Evolutionary conservation across 2,888 invertebrate species (phyloP).

Genomic region (Melanophora roralis): DNA sequence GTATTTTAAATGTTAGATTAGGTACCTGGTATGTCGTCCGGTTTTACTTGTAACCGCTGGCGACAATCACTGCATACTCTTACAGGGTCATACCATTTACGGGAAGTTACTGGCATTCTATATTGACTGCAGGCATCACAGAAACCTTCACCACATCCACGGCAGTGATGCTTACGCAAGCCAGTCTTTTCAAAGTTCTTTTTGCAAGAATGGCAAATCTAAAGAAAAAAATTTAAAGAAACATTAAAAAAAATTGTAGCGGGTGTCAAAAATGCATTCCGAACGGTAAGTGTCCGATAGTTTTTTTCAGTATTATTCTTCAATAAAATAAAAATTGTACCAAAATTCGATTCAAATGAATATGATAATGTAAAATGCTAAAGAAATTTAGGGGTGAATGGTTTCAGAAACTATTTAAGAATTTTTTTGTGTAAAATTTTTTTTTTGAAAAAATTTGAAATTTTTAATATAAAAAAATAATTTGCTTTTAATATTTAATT

Average conservation of each 20-base stretch:
- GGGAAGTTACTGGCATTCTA: slow-evolving; percentile 82
- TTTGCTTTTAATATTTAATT: too few relatives aligned
- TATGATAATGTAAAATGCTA: too few relatives aligned
- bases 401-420: too few relatives aligned
- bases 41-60: slow-evolving; percentile 70
- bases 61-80: slow-evolving; percentile 86
- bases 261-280: too few relatives aligned
- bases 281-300: too few relatives aligned
- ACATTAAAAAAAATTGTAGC: too few relatives aligned
- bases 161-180: slow-evolving; percentile 85
- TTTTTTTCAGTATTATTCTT: too few relatives aligned
- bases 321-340: too few relatives aligned
- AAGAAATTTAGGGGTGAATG: too few relatives aligned
- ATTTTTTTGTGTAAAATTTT: too few relatives aligned
- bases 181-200: slow-evolving; percentile 79
- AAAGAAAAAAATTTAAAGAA: not conserved
- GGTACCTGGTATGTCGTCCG: slow-evolving; percentile 71
- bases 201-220: slow-evolving; percentile 84
- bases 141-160: slow-evolving; percentile 88
- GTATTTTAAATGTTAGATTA: not conserved
- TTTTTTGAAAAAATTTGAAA: not conserved
- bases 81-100: slow-evolving; percentile 84
- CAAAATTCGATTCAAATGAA: too few relatives aligned
- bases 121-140: slow-evolving; percentile 85
- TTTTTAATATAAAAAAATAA: not conserved